Base-by-base conservation (phyloP, 2,113 vertebrate species). In the Todiramphus chloris region DNA sequence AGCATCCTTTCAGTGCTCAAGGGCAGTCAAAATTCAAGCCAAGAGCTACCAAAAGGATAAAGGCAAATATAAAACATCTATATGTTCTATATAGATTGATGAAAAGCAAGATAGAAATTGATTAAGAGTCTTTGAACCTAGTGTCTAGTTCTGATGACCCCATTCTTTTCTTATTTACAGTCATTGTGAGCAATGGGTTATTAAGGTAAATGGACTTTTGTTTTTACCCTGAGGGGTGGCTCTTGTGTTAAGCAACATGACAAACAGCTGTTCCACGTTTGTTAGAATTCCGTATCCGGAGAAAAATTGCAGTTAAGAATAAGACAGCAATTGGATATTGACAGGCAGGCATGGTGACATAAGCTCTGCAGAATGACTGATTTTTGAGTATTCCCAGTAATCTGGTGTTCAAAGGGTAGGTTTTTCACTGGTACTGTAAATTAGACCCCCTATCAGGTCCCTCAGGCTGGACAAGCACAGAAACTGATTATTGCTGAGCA, bases 151-250 rank as follows among this genome's bases (percentile, higher is more conserved):
- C 66, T 18, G 0, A 30, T 93, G 79, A 86, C 83, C 89, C 56
- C 60, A 68, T 94, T 92, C 68, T 93, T 77, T 88, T 93, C 76
- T 89, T 94, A 81, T 81, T 78, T 92, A 59, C 55, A 60, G 46
- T 70, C 86, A 87, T 91, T 93, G 68, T 87, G 51, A 89, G 43
- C 64, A 91, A 62, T 69, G 53, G 35, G 43, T 92, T 95, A 84
- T 94, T 94, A 94, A 91, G 73, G 94, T 92, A 93, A 88, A 81
- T 74, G 88, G 88, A 94, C 86, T 87, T 95, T 60, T 92, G 51
- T 96, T 94, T 87, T 94, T 83, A 89, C 76, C 60, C 64, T 64
- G 56, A 95, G 93, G 62, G 64, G 21, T 89, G 51, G 69, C 51
- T 94, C n/a, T 78, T 63, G 35, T 70, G 83, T 70, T 94, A 93